Evolutionary conservation across 2,113 vertebrate species (phyloP), one percentile per base, ranked within the genome.

Genomic region (Rhinolophus sinicus): DNA sequence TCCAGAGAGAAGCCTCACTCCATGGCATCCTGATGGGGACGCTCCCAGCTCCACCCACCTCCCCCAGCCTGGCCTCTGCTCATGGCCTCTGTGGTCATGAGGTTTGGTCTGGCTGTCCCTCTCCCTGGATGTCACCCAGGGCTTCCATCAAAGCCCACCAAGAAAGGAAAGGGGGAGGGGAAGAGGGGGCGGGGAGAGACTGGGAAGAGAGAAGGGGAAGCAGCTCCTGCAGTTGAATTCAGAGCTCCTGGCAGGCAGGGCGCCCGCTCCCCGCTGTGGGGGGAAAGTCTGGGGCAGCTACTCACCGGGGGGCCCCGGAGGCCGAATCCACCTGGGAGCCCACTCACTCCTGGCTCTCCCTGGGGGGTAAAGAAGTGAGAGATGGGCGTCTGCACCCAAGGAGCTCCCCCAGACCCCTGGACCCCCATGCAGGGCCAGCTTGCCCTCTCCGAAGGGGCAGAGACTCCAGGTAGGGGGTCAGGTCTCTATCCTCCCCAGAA

Each of bases 271-370:
- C 2, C 4, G n/a, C 19, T 1, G n/a, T 0, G 28, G 16, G 33
- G 26, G 54, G 4, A 26, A 85, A 60, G 1, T 15, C 38, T 0
- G 16, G 8, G 70, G 24, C 54, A 97, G 62, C 28, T 35, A 99
- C 99, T 99, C 97, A 99, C 99, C 88, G 97, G 95, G 47, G 99
- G 96, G 33, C 99, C 99, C 88, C 99, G 99, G 26, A 99, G 99
- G 96, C 99, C 99, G 0, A 97, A 97, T 94, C 99, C 99, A 9
- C 99, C 99, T 40, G 99, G 99, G 75, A 99, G 97, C 19, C 99
- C 99, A 11, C 99, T 99, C 95, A 99, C 98, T 98, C 99, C 99
- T 67, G 99, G 98, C 85, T 99, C 98, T 15, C 99, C 99, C 99
- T 99, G 95, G 2, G 97, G 40, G 77, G 90, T 5, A 35, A 81